phyloP scores from a whole-genome alignment of 2,888 invertebrate species.

The Synergus laeviventris region DNA sequence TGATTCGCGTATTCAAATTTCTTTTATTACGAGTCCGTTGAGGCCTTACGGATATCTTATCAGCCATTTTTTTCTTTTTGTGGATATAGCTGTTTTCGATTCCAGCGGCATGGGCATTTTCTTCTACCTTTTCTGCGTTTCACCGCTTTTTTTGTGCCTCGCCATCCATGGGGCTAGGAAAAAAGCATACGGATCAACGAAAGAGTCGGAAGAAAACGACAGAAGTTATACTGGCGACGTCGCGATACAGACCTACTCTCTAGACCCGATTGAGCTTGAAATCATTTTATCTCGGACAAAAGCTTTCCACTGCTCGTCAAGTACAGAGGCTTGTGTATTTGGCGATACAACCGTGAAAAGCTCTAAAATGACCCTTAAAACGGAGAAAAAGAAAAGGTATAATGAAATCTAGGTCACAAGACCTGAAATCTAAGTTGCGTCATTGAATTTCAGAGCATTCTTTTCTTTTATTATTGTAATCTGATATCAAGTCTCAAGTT shows the following conservation, averaged over 20 bases:
- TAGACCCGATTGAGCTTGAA: slow-evolving; percentile 57
- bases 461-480: background rate
- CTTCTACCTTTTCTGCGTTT: background rate
- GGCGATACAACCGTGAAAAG: slow-evolving; percentile 41
- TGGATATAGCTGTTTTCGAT: slow-evolving; percentile 3
- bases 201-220: slow-evolving; percentile 42
- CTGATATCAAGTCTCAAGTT: background rate
- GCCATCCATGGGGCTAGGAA: background rate
- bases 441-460: background rate
- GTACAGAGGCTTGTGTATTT: slow-evolving; percentile 45
- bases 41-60: background rate
- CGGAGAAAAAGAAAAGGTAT: background rate
- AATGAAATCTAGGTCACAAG: slow-evolving; percentile 7
- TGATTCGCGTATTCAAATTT: background rate
- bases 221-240: slow-evolving; percentile 46
- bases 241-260: slow-evolving; percentile 46
- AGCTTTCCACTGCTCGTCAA: slow-evolving; percentile 46
- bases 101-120: too few species aligned
- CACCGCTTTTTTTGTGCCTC: background rate
- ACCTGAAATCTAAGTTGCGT: background rate
- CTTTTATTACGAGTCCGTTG: background rate
- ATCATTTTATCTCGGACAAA: slow-evolving; percentile 59
- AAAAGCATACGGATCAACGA: slow-evolving; percentile 41
- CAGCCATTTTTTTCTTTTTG: background rate
- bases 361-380: slow-evolving; percentile 19